Evolutionary conservation across 1,140 invertebrate species (phyloP).

Genomic region (Drosophila neocordata): DNA sequence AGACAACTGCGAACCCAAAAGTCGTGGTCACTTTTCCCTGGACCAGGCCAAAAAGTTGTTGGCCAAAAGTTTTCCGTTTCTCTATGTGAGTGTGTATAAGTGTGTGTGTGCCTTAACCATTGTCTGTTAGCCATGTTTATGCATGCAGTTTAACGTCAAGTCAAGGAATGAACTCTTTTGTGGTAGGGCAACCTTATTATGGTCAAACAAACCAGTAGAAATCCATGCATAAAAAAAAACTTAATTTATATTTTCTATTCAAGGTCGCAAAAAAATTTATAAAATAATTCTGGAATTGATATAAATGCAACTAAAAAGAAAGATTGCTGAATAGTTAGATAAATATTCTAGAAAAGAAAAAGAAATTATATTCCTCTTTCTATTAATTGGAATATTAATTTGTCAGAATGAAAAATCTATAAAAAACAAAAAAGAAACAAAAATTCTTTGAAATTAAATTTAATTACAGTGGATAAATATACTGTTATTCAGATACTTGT

Average conservation of each 20-base stretch:
- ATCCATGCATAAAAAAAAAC: neutral
- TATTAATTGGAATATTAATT: too few species aligned
- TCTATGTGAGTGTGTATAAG: neutral
- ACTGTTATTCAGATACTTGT: too few species aligned
- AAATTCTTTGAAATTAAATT: too few species aligned
- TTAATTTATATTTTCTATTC: neutral
- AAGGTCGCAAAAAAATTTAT: neutral
- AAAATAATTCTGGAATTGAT: too few species aligned
- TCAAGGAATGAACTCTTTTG: slow-evolving; percentile 41
- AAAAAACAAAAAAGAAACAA: too few species aligned
- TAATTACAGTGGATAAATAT: too few species aligned
- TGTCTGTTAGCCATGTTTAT: slow-evolving; percentile 48
- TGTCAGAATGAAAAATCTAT: too few species aligned
- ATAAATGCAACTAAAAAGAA: too few species aligned
- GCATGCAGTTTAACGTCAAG: slow-evolving; percentile 39
- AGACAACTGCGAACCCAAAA: slow-evolving; percentile 73
- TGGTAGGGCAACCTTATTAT: slow-evolving; percentile 8
- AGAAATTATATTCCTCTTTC: too few species aligned
- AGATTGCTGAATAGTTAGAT: too few species aligned
- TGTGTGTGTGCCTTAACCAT: slow-evolving; percentile 21
- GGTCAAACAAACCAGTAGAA: neutral
- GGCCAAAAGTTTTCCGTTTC: slow-evolving; percentile 39
- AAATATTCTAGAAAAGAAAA: too few species aligned
- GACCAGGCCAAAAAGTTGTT: slow-evolving; percentile 43
- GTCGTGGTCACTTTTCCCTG: slow-evolving; percentile 49